Percentiles rank a stretch among this genome's conserved stretches.
Evolutionary conservation across 1,140 invertebrate species (phyloP).

Genomic region (Pseudomyrmex dendroicus): DNA sequence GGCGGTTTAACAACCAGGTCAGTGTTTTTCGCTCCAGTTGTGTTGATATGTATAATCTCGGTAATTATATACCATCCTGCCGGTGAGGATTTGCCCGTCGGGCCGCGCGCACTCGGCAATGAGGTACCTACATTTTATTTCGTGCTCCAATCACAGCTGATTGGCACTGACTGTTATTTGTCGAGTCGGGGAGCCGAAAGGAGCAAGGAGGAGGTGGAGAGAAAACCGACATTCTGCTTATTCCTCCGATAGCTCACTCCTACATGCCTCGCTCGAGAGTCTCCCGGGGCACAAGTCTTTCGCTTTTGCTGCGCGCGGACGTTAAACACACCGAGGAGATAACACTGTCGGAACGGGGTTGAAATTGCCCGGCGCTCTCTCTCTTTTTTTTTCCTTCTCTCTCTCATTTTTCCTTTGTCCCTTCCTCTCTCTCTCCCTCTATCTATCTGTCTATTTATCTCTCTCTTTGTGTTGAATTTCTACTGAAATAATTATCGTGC

Average conservation of each 20-base stretch:
- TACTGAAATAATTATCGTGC: constrained; percentile 67
- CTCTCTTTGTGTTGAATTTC: constrained; percentile 4
- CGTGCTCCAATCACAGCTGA: constrained; percentile 76
- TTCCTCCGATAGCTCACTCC: constrained; percentile 64
- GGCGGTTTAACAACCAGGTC: constrained; percentile 79
- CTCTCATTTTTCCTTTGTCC: background rate
- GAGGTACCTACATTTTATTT: constrained; percentile 73
- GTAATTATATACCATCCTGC: constrained; percentile 78
- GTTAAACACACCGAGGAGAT: constrained; percentile 47
- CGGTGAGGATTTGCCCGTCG: constrained; percentile 68
- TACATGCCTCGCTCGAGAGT: constrained; percentile 46
- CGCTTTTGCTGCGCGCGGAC: constrained; percentile 32
- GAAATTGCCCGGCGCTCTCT: constrained; percentile 51
- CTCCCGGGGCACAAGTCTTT: constrained; percentile 31
- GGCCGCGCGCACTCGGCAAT: constrained; percentile 36
- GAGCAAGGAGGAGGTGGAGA: constrained; percentile 46
- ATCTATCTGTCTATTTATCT: background rate
- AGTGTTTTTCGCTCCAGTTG: constrained; percentile 82
- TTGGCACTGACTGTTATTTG: constrained; percentile 78
- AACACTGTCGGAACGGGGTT: constrained; percentile 56
- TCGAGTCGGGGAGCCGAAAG: constrained; percentile 40
- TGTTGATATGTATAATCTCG: constrained; percentile 82
- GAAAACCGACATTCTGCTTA: constrained; percentile 55
- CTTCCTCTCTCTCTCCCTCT: background rate
- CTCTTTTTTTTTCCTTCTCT: background rate